Evolutionary conservation across 2,888 invertebrate genomes (phyloP).

Genomic region (Trissolcus brochymenae): DNA sequence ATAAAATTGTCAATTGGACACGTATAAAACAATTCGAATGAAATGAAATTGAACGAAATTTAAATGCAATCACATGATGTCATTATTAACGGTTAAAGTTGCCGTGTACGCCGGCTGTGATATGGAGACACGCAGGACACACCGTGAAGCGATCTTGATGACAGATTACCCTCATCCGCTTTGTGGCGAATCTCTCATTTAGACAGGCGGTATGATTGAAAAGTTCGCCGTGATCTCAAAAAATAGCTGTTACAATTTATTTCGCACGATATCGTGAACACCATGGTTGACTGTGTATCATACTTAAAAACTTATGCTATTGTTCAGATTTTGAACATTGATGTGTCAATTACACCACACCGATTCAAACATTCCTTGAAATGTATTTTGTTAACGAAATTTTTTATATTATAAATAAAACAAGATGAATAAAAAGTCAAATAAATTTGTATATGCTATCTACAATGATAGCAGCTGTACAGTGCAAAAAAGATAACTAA

Average conservation of each 20-base stretch:
- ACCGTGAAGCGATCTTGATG: constrained; percentile 72
- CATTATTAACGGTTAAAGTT: constrained; percentile 66
- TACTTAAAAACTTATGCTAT: constrained; percentile 5
- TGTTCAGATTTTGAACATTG: constrained; percentile 4
- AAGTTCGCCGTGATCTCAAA: constrained; percentile 67
- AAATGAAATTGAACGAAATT: constrained; percentile 43
- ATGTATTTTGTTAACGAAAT: too few relatives aligned
- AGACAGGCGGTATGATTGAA: constrained; percentile 75
- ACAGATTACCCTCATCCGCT: constrained; percentile 75
- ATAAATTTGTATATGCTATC: too few relatives aligned
- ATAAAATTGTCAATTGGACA: too few relatives aligned
- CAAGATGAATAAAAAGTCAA: too few relatives aligned
- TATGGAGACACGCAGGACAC: constrained; percentile 61
- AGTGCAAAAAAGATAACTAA: too few relatives aligned
- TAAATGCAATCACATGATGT: constrained; percentile 63
- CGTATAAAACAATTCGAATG: neutral
- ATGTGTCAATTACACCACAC: constrained; percentile 2
- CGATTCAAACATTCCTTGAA: too few relatives aligned
- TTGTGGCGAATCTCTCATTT: constrained; percentile 75
- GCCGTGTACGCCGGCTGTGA: constrained; percentile 71
- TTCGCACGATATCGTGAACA: constrained; percentile 47
- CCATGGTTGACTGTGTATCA: constrained; percentile 17
- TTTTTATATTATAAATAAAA: too few relatives aligned
- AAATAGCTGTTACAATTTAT: constrained; percentile 59
- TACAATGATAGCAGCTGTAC: too few relatives aligned